phyloP scores from a whole-genome alignment of 2,888 invertebrate species.

The Trichopria drosophilae region DNA sequence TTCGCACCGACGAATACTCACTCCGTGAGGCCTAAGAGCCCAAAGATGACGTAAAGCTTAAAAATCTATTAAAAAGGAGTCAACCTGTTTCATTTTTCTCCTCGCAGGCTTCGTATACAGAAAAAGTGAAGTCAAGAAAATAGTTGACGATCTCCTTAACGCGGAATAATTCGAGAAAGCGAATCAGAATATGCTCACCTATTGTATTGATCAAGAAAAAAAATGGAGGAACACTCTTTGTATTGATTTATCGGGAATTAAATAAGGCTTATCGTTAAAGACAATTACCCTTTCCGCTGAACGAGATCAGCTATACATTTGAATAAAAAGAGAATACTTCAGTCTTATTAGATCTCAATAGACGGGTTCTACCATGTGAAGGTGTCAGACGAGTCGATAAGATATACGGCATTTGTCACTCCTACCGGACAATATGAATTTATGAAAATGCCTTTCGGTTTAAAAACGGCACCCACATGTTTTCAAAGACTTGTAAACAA shows the following conservation, averaged over 20 bases:
- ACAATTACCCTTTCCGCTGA: conserved; percentile 20
- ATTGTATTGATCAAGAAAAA: conserved; percentile 24
- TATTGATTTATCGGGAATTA: conserved; percentile 18
- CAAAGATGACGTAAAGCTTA: conserved; percentile 8
- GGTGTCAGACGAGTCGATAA: conserved; percentile 26
- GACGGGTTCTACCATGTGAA: conserved; percentile 17
- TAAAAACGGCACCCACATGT: conserved; percentile 20
- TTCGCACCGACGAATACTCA: conserved; percentile 3
- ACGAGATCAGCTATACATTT: conserved; percentile 21
- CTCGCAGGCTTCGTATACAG: conserved; percentile 20
- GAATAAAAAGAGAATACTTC: conserved; percentile 4
- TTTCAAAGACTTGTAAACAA: conserved; percentile 27
- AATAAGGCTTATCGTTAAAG: conserved; percentile 10
- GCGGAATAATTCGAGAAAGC: conserved; percentile 25
- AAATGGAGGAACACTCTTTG: conserved; percentile 17
- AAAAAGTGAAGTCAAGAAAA: conserved; percentile 14
- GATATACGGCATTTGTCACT: conserved; percentile 28
- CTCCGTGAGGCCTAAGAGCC: conserved; percentile 14
- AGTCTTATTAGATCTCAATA: conserved; percentile 8
- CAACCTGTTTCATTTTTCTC: conserved; percentile 15
- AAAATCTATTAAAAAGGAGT: conserved; percentile 10
- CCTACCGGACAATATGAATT: conserved; percentile 26
- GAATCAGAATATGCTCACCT: conserved; percentile 28
- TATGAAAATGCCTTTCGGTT: conserved; percentile 26
- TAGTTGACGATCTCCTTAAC: too few relatives aligned